Evolutionary conservation across 2,797 vertebrate species (phyloP), one percentile per base, ranked within the genome.

Genomic region (Pseudomugil tenellus): DNA sequence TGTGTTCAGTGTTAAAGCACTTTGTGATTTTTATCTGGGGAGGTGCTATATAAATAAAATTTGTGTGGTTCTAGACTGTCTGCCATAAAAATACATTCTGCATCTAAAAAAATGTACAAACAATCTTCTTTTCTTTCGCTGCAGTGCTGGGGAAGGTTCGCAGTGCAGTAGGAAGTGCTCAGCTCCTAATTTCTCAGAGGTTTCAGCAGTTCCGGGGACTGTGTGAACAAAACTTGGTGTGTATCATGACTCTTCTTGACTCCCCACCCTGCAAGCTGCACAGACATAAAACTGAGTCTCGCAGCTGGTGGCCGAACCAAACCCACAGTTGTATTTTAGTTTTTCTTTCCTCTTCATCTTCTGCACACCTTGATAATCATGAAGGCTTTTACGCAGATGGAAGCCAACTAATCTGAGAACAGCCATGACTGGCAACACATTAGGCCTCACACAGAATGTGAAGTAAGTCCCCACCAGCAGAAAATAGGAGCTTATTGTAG

Each of bases 141-240:
- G 19, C 75, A 99, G 98, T 99, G 86, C 92, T 99, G 90, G 98
- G 96, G 67, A 99, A 99, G 90, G 95, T 99, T 72, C 96, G 97
- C 90, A 99, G 96, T 79, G 98, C 97, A 11, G 96, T 99, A 79
- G 97, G 98, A 92, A 96, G 97, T 63, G 98, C 98, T 79, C 97
- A 99, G 91, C 94, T 99, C 88, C 92, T 99, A 43, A 99, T 99
- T 92, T 96, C 96, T 68, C 96, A 99, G 95, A 99, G 99, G 93
- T 99, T 99, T 92, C 96, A 98, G 93, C 98, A 99, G 89, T 99
- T 99, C 89, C 95, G 95, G 1, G 97, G 97, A 74, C 95, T 99
- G 87, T 99, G 98, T 91, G 97, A 99, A 70, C 98, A 99, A 90
- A 99, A 99, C 94, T 87, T 98, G 98, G 98, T 99, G 84, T 93